Evolutionary conservation across 2,797 vertebrate genomes (phyloP).

Genomic region (Gephyroberyx darwinii): DNA sequence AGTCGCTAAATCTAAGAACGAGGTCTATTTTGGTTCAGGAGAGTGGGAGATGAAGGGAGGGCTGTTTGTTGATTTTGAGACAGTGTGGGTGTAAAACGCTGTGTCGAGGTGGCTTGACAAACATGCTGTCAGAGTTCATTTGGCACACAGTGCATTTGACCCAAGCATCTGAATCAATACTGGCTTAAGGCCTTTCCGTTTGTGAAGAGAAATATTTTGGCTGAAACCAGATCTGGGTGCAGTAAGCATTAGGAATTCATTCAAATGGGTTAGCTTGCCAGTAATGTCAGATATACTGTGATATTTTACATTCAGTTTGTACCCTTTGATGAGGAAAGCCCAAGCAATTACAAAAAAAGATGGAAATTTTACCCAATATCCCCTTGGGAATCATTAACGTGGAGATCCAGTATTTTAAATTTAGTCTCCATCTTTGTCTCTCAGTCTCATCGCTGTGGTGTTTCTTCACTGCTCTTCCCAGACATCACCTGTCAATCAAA

Average conservation of each 20-base stretch:
- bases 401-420: too few species aligned
- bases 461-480: too few species aligned
- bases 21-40: slow-evolving; percentile 74
- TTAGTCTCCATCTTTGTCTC: too few species aligned
- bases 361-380: too few species aligned
- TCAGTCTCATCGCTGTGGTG: too few species aligned
- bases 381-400: too few species aligned
- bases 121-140: slow-evolving; percentile 78
- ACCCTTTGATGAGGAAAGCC: not conserved
- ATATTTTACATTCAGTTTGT: too few species aligned
- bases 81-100: slow-evolving; percentile 69
- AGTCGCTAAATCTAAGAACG: slow-evolving; percentile 42
- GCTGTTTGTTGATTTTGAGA: slow-evolving; percentile 74
- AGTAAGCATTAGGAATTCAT: slow-evolving; percentile 22
- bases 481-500: too few species aligned
- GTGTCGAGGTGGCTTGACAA: slow-evolving; percentile 72
- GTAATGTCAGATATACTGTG: not conserved
- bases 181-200: slow-evolving; percentile 44
- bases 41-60: slow-evolving; percentile 69
- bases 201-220: slow-evolving; percentile 24
- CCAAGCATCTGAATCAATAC: slow-evolving; percentile 77
- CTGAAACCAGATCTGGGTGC: slow-evolving; percentile 32
- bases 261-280: slow-evolving; percentile 4
- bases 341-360: not conserved
- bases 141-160: slow-evolving; percentile 70